Base-by-base conservation (phyloP, 2,797 vertebrate species). In the Cephalopachus bancanus region DNA sequence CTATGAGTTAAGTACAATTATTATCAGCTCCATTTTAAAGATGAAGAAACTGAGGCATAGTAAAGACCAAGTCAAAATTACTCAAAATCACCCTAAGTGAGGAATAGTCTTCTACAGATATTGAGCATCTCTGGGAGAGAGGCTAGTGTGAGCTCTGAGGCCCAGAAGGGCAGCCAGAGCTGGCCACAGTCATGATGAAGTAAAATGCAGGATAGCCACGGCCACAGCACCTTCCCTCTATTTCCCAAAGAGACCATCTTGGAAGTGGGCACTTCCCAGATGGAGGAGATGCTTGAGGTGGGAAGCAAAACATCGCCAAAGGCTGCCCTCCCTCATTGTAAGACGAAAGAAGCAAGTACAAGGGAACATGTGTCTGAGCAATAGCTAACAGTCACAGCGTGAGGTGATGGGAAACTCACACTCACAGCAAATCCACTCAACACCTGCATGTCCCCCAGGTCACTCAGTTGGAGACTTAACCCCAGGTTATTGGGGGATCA, bases 11-110 rank as follows among this genome's bases (percentile, higher is more conserved):
- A 22, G 72, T 33, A 69, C 28, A 33, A 33, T 57, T 94, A 57
- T 15, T 20, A 80, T 37, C 57, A 72, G 37, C 64, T 14, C 53
- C 69, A 62, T 59, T 93, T 85, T 51, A 78, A 3, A 75, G 64
- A 83, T 26, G 64, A 95, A 33, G 11, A 57, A 81, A 71, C n/a
- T 69, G 53, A 91, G 51, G 53, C 26, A 37, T 0, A 88, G 62
- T 19, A 89, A 93, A 95, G 17, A 15, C 85, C 62, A 74, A 30
- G 69, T 37, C 28, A 37, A 92, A 91, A 78, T 78, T 80, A 83
- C 37, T 94, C 78, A 78, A 72, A 57, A 74, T n/a, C 33, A 62
- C 57, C 28, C 65, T 55, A 30, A 55, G 30, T 14, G 44, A 84
- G 3, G 26, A 15, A 53, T n/a, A 44, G 22, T 37, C 19, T 17